Percentiles rank a stretch among this genome's conserved stretches.
Conservation (phyloP, 1,140 invertebrate genomes). For the Drosophila arawakana region DNA sequence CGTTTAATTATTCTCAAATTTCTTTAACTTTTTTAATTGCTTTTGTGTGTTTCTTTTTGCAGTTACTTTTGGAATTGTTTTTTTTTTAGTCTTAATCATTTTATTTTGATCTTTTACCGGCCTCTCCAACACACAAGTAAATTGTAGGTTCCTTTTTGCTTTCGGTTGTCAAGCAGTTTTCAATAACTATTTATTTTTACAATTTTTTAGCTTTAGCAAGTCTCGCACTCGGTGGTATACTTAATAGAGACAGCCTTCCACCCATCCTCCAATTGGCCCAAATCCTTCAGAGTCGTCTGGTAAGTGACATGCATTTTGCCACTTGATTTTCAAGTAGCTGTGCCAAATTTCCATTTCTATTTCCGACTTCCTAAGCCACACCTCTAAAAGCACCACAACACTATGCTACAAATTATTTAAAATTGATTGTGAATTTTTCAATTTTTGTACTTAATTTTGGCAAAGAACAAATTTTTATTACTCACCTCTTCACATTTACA, state of each 20-base stretch:
- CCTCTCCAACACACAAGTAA: slow-evolving; percentile 3
- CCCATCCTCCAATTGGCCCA: slow-evolving; percentile 9
- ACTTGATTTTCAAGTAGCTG: slow-evolving; percentile 34
- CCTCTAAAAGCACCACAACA: slow-evolving; percentile 1
- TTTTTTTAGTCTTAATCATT: neutral
- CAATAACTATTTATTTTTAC: neutral
- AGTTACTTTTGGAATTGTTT: slow-evolving; percentile 26
- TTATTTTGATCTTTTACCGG: slow-evolving; percentile 8
- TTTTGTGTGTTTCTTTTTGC: neutral
- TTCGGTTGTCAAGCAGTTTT: neutral
- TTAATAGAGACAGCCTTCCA: neutral
- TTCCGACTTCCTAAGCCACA: neutral
- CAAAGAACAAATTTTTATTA: too few relatives aligned
- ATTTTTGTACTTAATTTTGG: neutral
- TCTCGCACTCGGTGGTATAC: neutral
- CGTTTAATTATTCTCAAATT: neutral
- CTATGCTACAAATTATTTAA: slow-evolving; percentile 2
- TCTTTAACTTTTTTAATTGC: neutral
- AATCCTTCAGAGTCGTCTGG: slow-evolving; percentile 36
- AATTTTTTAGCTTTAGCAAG: neutral
- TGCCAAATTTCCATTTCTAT: slow-evolving; percentile 14
- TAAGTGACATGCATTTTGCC: slow-evolving; percentile 44
- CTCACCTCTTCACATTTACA: neutral
- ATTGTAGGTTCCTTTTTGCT: slow-evolving; percentile 9
- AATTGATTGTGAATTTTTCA: neutral